Evolutionary conservation across 1,140 invertebrate species (phyloP), one percentile per base, ranked within the genome.

Genomic region (Meteorus sp.): DNA sequence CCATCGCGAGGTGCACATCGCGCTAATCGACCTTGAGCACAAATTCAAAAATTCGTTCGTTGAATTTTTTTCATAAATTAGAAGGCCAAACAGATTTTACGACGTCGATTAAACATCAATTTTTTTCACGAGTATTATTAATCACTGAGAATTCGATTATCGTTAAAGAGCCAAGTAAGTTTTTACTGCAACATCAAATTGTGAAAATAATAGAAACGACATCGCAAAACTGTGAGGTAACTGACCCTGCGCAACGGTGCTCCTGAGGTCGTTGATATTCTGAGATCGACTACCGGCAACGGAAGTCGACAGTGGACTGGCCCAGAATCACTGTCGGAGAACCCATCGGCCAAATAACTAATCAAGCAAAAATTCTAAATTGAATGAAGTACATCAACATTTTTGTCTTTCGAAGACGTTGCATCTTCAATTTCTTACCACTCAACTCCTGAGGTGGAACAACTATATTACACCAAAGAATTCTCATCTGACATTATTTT

Each of bases 191-290:
- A 11, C 6, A 7, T 6, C 11, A 33, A 33, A 39, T 7, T 6
- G 22, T 13, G 25, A 2, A 51, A 31, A 68, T 52, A 33, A 33
- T 13, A 22, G 27, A 47, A 17, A 33, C 39, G 33, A 35, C 27
- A 29, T 45, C 43, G 39, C 56, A 45, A 41, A 47, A 29, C 51
- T 54, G 25, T n/a, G 56, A 69, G 69, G 72, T 77, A 76, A 75
- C 71, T 71, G 75, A 75, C 73, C 74, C 70, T 75, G 75, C 74
- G 71, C 73, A 73, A 74, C 73, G 70, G 70, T 66, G 52, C 66
- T 56, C 44, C 23, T 23, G 50, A 29, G 61, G 61, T 65, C 66
- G 50, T 63, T 45, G 64, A 63, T 62, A 63, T 56, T 62, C 56
- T 55, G 48, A 63, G 55, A 60, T 51, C 56, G 51, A 25, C 29